Conservation (phyloP, 2,797 vertebrate species). For the Petrocephalus schoutedeni region DNA sequence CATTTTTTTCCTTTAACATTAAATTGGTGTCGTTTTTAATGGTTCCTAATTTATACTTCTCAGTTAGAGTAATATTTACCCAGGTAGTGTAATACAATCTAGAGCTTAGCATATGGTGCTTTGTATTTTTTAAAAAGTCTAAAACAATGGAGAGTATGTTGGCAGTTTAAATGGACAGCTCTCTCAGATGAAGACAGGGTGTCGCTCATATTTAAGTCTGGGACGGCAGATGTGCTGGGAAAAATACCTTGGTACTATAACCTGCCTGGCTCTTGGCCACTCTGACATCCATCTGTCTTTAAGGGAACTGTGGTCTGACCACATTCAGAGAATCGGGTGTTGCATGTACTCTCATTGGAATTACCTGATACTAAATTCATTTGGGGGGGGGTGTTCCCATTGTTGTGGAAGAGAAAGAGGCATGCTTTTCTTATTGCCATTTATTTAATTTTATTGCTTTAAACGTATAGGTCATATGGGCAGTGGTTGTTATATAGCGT, state of each 20-base stretch:
- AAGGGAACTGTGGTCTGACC: neutral
- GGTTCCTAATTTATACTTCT: neutral
- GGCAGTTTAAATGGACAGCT: neutral
- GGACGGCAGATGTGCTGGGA: neutral
- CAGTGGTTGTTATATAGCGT: neutral
- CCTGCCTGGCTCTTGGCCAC: neutral
- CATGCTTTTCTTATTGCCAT: neutral
- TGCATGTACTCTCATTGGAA: neutral
- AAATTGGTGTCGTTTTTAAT: neutral
- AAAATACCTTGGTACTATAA: neutral
- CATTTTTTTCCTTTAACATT: neutral
- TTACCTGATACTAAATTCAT: constrained; percentile 1
- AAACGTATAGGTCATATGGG: neutral
- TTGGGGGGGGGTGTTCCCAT: neutral
- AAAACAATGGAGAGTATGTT: neutral
- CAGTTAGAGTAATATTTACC: neutral
- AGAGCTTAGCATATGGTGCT: neutral
- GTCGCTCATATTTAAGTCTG: neutral
- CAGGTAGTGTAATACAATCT: neutral
- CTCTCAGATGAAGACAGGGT: neutral
- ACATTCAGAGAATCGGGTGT: neutral
- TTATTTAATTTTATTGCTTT: neutral
- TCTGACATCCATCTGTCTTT: constrained; percentile 5
- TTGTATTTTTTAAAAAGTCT: neutral
- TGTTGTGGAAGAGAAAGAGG: neutral